Percentiles rank a stretch among this genome's conserved stretches.
Conservation (phyloP, 2,797 vertebrate genomes). For the Molossus alvarezi region DNA sequence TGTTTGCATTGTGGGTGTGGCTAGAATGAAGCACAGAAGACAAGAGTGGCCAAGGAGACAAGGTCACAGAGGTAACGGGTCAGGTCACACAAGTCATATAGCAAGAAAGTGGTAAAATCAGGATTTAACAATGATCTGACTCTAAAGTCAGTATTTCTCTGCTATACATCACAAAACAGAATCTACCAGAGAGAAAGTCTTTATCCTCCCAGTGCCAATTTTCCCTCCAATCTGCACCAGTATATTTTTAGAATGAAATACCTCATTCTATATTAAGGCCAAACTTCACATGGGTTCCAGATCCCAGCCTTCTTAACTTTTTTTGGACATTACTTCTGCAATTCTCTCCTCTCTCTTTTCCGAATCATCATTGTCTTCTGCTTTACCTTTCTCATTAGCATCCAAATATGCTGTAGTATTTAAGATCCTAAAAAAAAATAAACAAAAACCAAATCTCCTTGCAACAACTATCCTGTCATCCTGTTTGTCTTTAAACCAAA, state of each 20-base stretch:
- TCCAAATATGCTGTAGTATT: background rate
- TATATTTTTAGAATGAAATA: background rate
- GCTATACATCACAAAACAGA: background rate
- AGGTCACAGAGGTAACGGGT: background rate
- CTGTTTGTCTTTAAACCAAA: background rate
- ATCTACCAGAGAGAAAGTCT: background rate
- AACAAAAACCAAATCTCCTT: background rate
- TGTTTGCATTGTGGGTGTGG: background rate
- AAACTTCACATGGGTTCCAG: background rate
- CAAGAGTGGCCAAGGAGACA: background rate
- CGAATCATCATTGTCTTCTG: background rate
- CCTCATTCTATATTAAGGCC: background rate
- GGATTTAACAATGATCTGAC: background rate
- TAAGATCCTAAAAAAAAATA: background rate
- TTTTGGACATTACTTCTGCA: background rate
- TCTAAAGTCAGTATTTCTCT: background rate
- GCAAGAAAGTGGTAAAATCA: background rate
- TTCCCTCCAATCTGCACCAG: background rate
- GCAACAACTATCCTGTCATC: background rate
- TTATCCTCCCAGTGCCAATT: background rate
- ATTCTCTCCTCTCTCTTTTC: background rate
- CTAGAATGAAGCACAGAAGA: background rate
- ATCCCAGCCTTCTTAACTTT: background rate
- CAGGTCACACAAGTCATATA: background rate
- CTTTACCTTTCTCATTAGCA: background rate